Evolutionary conservation across 2,797 vertebrate genomes (phyloP).

Genomic region (Brachyrhaphis roseni): DNA sequence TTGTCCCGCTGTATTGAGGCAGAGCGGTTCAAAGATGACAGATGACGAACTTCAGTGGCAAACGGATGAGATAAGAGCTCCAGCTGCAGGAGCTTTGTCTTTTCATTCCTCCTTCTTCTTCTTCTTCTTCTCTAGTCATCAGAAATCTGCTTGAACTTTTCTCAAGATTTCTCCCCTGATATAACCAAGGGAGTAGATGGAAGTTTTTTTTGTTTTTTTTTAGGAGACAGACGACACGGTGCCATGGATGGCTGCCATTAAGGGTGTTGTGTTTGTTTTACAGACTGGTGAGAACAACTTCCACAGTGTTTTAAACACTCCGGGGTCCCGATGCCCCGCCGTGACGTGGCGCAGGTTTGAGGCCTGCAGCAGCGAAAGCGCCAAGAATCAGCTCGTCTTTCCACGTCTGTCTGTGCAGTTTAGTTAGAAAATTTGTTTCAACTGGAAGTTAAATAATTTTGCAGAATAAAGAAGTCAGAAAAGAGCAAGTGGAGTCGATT

Average conservation of each 20-base stretch:
- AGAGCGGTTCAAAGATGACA: constrained; percentile 41
- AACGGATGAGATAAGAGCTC: constrained; percentile 51
- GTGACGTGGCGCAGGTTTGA: constrained; percentile 52
- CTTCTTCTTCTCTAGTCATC: background rate
- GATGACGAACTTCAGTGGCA: constrained; percentile 37
- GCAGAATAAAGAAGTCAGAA: background rate
- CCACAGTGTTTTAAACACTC: constrained; percentile 69
- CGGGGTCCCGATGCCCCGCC: constrained; percentile 65
- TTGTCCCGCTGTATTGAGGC: constrained; percentile 67
- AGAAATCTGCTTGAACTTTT: background rate
- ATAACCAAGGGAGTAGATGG: background rate
- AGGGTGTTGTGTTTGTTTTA: constrained; percentile 79
- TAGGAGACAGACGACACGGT: constrained; percentile 48
- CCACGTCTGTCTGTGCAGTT: background rate
- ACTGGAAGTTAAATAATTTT: background rate
- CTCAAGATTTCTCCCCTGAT: background rate
- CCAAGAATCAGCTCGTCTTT: constrained; percentile 3
- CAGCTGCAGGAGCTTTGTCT: background rate
- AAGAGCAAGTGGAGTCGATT: background rate
- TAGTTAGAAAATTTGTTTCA: background rate
- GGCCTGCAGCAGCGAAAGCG: constrained; percentile 29
- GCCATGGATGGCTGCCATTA: constrained; percentile 56
- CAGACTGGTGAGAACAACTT: constrained; percentile 73
- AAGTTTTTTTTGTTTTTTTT: background rate
- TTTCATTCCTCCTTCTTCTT: background rate